Evolutionary conservation across 1,140 invertebrate species (phyloP).

Genomic region (Micrasema minimum): DNA sequence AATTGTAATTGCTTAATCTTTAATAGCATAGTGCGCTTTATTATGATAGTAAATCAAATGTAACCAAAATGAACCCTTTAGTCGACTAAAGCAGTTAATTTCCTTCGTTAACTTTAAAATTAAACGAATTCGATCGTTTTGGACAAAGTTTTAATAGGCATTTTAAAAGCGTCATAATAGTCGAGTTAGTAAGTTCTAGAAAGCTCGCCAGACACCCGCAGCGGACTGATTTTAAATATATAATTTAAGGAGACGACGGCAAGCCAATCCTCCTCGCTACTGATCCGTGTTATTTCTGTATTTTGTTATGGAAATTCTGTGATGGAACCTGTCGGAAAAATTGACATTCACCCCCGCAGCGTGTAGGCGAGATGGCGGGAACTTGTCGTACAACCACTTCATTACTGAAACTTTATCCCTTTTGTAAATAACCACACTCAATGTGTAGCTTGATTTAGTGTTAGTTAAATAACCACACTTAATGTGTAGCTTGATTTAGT

Average conservation of each 20-base stretch:
- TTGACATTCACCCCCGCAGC: conserved; percentile 35
- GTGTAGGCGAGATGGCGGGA: too few relatives aligned
- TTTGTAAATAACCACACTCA: too few relatives aligned
- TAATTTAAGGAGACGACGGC: conserved; percentile 10
- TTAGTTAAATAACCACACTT: too few relatives aligned
- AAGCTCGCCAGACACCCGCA: conserved; percentile 3
- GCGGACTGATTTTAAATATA: conserved; percentile 24
- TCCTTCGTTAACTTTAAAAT: conserved; percentile 1
- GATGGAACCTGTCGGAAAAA: conserved; percentile 48
- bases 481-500: too few relatives aligned
- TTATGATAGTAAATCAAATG: too few relatives aligned
- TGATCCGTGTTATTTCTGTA: conserved; percentile 49
- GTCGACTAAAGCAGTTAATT: neutral
- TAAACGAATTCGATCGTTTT: conserved; percentile 14
- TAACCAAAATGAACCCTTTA: neutral
- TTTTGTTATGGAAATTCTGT: conserved; percentile 52
- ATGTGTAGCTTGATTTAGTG: too few relatives aligned
- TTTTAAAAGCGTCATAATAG: conserved; percentile 12
- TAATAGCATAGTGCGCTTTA: too few relatives aligned
- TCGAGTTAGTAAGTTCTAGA: neutral
- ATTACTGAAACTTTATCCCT: too few relatives aligned
- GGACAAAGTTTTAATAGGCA: conserved; percentile 22
- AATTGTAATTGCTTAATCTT: too few relatives aligned
- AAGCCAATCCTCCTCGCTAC: conserved; percentile 24
- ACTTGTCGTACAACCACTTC: too few relatives aligned